phyloP scores from a whole-genome alignment of 2,797 vertebrate genomes.

The Sphenopsis melanotis region DNA sequence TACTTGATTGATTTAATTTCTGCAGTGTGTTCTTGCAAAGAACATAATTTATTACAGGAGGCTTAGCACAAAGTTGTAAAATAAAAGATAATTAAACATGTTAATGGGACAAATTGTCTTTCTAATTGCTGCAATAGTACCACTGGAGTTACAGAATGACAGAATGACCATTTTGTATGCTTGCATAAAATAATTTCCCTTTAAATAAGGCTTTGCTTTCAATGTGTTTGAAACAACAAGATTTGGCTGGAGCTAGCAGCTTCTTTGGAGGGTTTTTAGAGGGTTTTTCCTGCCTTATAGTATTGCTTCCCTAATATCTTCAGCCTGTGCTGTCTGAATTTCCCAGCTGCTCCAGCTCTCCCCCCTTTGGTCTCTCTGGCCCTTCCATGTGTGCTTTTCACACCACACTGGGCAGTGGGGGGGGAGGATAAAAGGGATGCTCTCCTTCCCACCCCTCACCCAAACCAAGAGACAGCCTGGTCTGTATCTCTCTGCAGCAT shows the following conservation, averaged over 20 bases:
- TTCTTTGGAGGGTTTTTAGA: neutral
- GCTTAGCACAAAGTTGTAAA: neutral
- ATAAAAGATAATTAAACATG: neutral
- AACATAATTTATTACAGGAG: neutral
- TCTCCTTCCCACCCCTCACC: neutral
- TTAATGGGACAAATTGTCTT: neutral
- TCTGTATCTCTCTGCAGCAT: neutral
- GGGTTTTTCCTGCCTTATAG: neutral
- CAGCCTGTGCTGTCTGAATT: neutral
- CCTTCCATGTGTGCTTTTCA: neutral
- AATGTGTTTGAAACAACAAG: neutral
- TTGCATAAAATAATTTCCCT: neutral
- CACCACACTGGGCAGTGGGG: neutral
- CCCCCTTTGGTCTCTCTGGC: neutral
- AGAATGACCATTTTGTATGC: neutral
- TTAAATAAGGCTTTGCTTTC: neutral
- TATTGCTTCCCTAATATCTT: neutral
- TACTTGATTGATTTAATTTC: neutral
- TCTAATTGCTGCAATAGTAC: neutral
- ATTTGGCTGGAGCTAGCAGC: neutral
- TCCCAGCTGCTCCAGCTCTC: neutral
- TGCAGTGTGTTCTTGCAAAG: neutral
- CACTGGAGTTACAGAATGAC: neutral
- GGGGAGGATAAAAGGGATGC: rapidly evolving
- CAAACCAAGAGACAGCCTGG: neutral